phyloP scores from a whole-genome alignment of 1,140 invertebrate species.

The Pectinophora gossypiella region DNA sequence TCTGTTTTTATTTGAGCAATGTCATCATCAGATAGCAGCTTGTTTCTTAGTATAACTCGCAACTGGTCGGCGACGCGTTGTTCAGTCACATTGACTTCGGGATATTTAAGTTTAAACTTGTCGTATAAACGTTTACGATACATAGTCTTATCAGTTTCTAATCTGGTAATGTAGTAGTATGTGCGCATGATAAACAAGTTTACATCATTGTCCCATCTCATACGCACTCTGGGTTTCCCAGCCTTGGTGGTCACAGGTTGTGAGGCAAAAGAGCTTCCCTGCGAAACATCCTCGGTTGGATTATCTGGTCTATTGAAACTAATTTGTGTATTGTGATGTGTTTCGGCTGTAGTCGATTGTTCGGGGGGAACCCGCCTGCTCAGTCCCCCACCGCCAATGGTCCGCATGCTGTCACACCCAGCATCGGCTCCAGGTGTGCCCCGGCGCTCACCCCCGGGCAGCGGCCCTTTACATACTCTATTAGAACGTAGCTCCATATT shows the following conservation, averaged over 20 bases:
- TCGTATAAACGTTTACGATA: slow-evolving; percentile 18
- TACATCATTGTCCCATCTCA: slow-evolving; percentile 21
- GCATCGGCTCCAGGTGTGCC: no score
- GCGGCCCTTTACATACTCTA: no score
- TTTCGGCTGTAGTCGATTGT: no score
- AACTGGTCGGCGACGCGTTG: slow-evolving; percentile 21
- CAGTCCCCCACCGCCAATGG: no score
- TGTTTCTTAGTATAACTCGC: slow-evolving; percentile 17
- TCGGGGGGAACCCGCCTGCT: no score
- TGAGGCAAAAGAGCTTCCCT: slow-evolving; percentile 8
- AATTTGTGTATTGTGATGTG: no score
- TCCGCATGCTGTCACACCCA: no score
- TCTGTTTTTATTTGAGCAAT: slow-evolving; percentile 12
- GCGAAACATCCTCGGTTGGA: slow-evolving; percentile 15
- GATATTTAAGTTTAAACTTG: slow-evolving; percentile 13
- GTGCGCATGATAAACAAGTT: slow-evolving; percentile 31
- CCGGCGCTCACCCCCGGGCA: no score
- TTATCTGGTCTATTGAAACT: slow-evolving; percentile 1
- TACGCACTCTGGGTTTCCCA: slow-evolving; percentile 22
- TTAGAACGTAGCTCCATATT: no score
- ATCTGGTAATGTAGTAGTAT: slow-evolving; percentile 22
- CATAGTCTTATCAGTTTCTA: slow-evolving; percentile 25
- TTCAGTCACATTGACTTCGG: slow-evolving; percentile 3
- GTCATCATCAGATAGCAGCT: slow-evolving; percentile 8
- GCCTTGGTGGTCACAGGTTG: slow-evolving; percentile 18